A percentile compares a stretch with the other conserved stretches of the same genome.
phyloP scores from a whole-genome alignment of 2,797 vertebrate genomes.

The Nasua narica region DNA sequence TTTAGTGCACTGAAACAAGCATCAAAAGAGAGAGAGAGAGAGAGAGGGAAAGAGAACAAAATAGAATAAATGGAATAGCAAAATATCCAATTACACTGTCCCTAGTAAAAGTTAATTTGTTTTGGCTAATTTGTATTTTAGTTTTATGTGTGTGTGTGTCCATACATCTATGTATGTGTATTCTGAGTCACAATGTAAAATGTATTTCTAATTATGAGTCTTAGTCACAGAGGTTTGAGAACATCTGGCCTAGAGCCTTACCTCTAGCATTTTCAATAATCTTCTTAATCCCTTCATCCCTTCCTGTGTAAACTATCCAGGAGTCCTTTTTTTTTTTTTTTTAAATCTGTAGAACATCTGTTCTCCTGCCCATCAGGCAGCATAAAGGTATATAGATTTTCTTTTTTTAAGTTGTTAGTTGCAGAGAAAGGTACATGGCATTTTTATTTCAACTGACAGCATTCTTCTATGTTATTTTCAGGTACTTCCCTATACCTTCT shows the following conservation, averaged over 20 bases:
- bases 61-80: not conserved
- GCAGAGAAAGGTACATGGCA: not conserved
- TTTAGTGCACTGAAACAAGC: not conserved
- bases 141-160: not conserved
- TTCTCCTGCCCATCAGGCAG: not conserved
- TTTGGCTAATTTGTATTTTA: not conserved
- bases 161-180: not conserved
- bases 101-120: not conserved
- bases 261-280: slow-evolving; percentile 33
- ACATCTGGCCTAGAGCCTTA: slow-evolving; percentile 31
- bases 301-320: slow-evolving; percentile 29
- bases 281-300: slow-evolving; percentile 29
- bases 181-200: slow-evolving; percentile 33
- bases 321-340: not conserved
- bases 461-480: not conserved
- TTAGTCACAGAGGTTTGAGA: slow-evolving; percentile 8
- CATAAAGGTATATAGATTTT: not conserved
- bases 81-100: not conserved
- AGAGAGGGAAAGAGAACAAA: not conserved
- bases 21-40: not conserved
- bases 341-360: not conserved
- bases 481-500: not conserved
- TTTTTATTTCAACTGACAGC: not conserved
- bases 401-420: not conserved
- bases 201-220: slow-evolving; percentile 1